A percentile compares a stretch with the other conserved stretches of the same genome.
These are phyloP conservation scores for Nemotelus nigrinus DNA, from an alignment of 2,888 invertebrate genomes.

Conservation along the genomic window DNA sequence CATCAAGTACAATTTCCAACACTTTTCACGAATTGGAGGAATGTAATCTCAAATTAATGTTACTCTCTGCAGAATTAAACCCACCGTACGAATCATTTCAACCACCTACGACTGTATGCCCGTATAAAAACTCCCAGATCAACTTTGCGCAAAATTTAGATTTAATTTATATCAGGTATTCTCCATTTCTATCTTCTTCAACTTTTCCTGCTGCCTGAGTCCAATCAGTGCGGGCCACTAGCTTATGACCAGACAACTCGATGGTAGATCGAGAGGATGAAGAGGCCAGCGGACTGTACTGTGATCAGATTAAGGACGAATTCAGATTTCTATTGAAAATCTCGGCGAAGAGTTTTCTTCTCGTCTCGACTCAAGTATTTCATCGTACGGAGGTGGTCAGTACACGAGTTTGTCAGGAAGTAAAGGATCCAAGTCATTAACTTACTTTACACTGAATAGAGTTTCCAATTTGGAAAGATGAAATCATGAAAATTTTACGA, in stretches of 20 bases:
- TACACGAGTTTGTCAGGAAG: background rate
- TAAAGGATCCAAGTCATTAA: background rate
- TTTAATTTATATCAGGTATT: background rate
- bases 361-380: background rate
- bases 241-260: no score
- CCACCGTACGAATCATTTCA: no score
- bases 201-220: background rate
- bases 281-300: background rate
- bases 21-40: background rate
- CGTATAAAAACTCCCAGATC: no score
- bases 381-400: background rate
- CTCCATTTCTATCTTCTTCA: background rate
- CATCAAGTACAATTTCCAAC: background rate
- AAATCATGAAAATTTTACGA: background rate
- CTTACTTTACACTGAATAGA: background rate
- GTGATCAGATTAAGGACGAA: background rate
- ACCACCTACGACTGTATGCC: no score
- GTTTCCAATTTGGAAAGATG: slow-evolving; percentile 1
- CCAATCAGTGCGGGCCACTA: background rate
- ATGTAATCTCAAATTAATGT: no score
- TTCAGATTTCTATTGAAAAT: background rate
- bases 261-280: no score
- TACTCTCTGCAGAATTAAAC: no score
- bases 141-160: background rate
- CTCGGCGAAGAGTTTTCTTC: background rate